Evolutionary conservation across 2,888 invertebrate species (phyloP), one percentile per base, ranked within the genome.

Genomic region (Lasioglossum marginatum): DNA sequence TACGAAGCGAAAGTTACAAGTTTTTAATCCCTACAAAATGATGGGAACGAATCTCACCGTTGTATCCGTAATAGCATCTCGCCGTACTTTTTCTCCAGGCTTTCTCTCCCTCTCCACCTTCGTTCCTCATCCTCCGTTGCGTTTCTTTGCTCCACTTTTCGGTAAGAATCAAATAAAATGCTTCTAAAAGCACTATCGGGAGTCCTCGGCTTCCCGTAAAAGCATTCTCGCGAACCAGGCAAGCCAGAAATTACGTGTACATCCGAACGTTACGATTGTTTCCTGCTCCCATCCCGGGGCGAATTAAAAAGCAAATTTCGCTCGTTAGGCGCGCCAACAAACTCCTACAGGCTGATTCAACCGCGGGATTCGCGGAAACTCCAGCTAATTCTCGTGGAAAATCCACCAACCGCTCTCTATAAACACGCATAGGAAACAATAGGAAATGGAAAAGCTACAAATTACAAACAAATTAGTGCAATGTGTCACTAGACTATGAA

Each of bases 131-230:
- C 37, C 52, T 31, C 60, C 16, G 16, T 16, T 43, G 80, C 70
- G 71, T 82, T 85, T 81, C 81, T 83, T 85, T 88, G 86, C 83
- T 86, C 86, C 81, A 89, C 86, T 89, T 88, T 85, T 89, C 87
- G 82, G 81, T 73, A 83, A 74, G 82, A 90, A 90, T 91, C 90
- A 86, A 90, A 89, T 91, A 87, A 87, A 90, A 90, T 86, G 73
- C 81, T 83, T 74, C 86, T 80, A 68, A 81, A 85, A 91, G 87
- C 82, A 85, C 86, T 85, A 85, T 83, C 82, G 87, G 83, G 83
- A 89, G 87, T 85, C 81, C 74, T 81, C 79, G 66, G 86, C 75
- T 87, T 87, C 81, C 68, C 79, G 84, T 82, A 84, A 85, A 83
- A 86, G 87, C 88, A 87, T 88, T 82, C 82, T 81, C 74, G 76